These are phyloP conservation scores for Numenius arquata DNA, from an alignment of 2,113 vertebrate genomes.

Conservation along the genomic window DNA sequence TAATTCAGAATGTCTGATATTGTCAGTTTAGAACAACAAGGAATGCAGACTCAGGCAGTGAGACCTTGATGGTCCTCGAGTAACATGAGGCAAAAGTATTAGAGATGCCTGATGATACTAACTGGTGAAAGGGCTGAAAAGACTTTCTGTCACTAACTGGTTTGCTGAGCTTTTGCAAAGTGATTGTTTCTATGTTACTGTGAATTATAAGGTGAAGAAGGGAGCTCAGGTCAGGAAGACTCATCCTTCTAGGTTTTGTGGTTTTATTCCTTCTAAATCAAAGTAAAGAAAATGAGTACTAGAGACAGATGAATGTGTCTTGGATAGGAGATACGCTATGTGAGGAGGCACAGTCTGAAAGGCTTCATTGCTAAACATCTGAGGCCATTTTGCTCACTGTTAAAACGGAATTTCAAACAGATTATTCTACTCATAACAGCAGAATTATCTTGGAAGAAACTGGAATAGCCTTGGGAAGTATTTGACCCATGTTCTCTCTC, in stretches of 20 bases:
- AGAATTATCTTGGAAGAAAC: neutral
- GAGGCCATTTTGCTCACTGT: neutral
- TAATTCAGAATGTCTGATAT: neutral
- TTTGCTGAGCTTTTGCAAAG: neutral
- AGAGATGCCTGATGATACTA: neutral
- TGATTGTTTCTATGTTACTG: neutral
- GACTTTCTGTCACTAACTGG: neutral
- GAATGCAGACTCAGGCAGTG: neutral
- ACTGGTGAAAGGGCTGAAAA: neutral
- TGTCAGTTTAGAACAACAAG: neutral
- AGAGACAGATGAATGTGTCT: neutral
- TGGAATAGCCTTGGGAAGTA: neutral
- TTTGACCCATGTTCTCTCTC: neutral
- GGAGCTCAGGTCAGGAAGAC: neutral
- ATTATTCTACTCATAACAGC: neutral
- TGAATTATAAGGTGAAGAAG: neutral
- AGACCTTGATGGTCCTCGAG: neutral
- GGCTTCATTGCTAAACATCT: neutral
- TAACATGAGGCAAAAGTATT: neutral
- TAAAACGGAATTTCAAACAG: neutral
- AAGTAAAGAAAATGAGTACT: neutral
- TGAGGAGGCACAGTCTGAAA: neutral
- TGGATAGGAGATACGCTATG: accelerated
- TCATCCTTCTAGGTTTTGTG: neutral
- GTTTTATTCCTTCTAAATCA: neutral